A percentile compares a stretch with the other conserved stretches of the same genome.
These are phyloP conservation scores for Mantis religiosa DNA, from an alignment of 2,888 invertebrate genomes.

Conservation along the genomic window DNA sequence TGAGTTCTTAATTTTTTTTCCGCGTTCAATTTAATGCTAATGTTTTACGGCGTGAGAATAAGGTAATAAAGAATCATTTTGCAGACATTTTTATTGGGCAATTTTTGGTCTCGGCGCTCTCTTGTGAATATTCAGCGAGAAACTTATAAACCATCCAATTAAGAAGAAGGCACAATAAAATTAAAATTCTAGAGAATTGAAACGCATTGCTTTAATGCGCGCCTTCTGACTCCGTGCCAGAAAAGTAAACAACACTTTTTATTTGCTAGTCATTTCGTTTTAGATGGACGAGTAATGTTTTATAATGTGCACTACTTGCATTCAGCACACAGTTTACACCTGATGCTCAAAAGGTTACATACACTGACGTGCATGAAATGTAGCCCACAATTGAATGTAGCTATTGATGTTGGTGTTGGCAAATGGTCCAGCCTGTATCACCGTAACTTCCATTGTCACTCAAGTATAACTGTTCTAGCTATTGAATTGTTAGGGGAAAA, in stretches of 20 bases:
- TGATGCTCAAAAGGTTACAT: too few relatives aligned
- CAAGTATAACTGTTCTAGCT: too few relatives aligned
- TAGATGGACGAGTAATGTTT: neutral
- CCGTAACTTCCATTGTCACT: too few relatives aligned
- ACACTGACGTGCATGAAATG: too few relatives aligned
- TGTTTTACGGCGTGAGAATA: slow-evolving; percentile 12
- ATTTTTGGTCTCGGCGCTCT: slow-evolving; percentile 11
- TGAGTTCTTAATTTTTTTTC: neutral
- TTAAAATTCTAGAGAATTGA: slow-evolving; percentile 18
- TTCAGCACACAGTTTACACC: too few relatives aligned
- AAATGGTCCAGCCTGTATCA: too few relatives aligned
- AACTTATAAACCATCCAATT: slow-evolving; percentile 15
- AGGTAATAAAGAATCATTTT: slow-evolving; percentile 13
- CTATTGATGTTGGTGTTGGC: too few relatives aligned
- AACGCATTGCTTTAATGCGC: slow-evolving; percentile 2
- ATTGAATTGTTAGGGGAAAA: too few relatives aligned
- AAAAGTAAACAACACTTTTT: neutral
- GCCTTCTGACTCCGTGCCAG: neutral
- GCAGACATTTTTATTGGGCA: slow-evolving; percentile 13
- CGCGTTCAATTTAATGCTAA: neutral
- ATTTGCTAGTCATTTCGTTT: neutral
- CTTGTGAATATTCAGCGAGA: slow-evolving; percentile 28
- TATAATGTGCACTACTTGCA: too few relatives aligned
- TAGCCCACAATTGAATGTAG: too few relatives aligned
- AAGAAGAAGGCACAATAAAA: slow-evolving; percentile 12